Evolutionary conservation across 2,113 vertebrate genomes (phyloP).

Genomic region (Oreochromis aureus): DNA sequence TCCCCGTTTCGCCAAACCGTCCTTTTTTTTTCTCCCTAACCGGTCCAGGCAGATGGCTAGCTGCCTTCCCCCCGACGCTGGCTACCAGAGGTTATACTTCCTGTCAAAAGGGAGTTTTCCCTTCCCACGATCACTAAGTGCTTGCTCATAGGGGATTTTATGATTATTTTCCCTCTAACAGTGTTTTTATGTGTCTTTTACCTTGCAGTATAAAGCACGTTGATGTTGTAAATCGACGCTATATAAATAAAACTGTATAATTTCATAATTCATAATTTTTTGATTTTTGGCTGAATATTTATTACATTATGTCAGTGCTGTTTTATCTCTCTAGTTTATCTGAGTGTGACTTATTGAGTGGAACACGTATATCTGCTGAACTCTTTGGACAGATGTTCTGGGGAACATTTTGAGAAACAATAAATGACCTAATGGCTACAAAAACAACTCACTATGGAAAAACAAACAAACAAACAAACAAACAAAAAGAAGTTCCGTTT

Average conservation of each 20-base stretch:
- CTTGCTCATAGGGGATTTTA: neutral
- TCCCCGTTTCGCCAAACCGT: neutral
- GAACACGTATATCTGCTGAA: neutral
- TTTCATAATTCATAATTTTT: neutral
- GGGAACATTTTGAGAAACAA: neutral
- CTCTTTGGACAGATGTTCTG: neutral
- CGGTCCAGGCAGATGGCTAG: neutral
- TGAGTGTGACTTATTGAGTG: neutral
- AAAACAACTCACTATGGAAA: neutral
- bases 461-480: neutral
- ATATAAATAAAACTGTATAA: neutral
- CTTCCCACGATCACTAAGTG: neutral
- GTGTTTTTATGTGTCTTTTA: neutral
- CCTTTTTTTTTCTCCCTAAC: rapidly evolving
- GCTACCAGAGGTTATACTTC: neutral
- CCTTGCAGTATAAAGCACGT: neutral
- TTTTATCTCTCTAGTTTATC: neutral
- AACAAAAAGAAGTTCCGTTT: neutral
- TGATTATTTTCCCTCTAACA: neutral
- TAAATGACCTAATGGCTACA: neutral
- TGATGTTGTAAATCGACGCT: neutral
- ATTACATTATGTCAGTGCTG: neutral
- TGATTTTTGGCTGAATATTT: neutral
- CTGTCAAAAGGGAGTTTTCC: neutral
- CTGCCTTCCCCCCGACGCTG: neutral